These are phyloP conservation scores for Drosophila sordidula DNA, from an alignment of 2,888 invertebrate genomes.

Conservation along the genomic window DNA sequence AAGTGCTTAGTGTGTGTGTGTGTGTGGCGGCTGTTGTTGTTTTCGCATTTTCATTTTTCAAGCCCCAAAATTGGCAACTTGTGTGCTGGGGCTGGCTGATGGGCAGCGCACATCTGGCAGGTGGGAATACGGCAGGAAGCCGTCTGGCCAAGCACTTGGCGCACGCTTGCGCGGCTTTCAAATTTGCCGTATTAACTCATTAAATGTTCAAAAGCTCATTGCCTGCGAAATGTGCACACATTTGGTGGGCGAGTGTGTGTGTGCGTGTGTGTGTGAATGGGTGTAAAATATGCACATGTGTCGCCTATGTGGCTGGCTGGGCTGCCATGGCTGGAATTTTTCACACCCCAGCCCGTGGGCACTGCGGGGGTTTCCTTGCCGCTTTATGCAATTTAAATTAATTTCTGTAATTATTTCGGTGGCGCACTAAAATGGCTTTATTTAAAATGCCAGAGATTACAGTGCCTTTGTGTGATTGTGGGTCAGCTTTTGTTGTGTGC, in stretches of 20 bases:
- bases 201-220: slow-evolving; percentile 77
- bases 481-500: slow-evolving; percentile 19
- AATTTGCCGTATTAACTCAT: slow-evolving; percentile 80
- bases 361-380: slow-evolving; percentile 26
- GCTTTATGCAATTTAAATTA: slow-evolving; percentile 79
- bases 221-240: slow-evolving; percentile 78
- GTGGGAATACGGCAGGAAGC: slow-evolving; percentile 32
- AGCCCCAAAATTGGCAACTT: slow-evolving; percentile 63
- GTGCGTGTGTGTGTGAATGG: slow-evolving; percentile 20
- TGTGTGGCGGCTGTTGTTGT: slow-evolving; percentile 28
- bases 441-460: slow-evolving; percentile 39
- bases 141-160: slow-evolving; percentile 62
- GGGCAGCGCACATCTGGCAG: slow-evolving; percentile 12
- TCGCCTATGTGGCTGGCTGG: slow-evolving; percentile 35
- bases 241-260: slow-evolving; percentile 35
- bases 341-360: slow-evolving; percentile 39
- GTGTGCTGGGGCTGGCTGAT: slow-evolving; percentile 34
- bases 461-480: background rate
- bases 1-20: slow-evolving; percentile 57
- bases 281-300: slow-evolving; percentile 60
- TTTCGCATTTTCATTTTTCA: slow-evolving; percentile 49
- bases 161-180: slow-evolving; percentile 77
- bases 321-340: slow-evolving; percentile 30
- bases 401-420: slow-evolving; percentile 77
- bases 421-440: slow-evolving; percentile 62